Evolutionary conservation across 2,888 invertebrate species (phyloP), one percentile per base, ranked within the genome.

Genomic region (Charanyca ferruginea): DNA sequence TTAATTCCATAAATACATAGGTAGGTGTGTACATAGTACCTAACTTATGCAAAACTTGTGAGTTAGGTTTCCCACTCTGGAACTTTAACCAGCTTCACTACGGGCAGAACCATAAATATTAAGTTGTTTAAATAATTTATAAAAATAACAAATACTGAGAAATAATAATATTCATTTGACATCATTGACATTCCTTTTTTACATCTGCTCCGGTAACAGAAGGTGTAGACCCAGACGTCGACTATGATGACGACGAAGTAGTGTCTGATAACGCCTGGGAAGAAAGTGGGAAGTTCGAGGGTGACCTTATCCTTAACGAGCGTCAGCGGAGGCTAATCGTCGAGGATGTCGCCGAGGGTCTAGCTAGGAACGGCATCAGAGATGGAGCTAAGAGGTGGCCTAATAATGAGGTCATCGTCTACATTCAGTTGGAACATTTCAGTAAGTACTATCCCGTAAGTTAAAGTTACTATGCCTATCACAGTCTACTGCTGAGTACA

Each of bases 241-340:
- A 90, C 20, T 86, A 83, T 57, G 94, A 94, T 38, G 93, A 93
- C 59, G 92, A 91, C 3, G 92, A 92, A 22, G 59, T 77, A 1
- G 80, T 89, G 47, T 90, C 92, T 35, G 95, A 94, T 61, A 88
- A 95, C 66, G 94, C 95, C 7, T 96, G 96, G 94, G 95, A 95
- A 77, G 91, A 93, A 41, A 96, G 96, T 71, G 96, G 95, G 8
- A 94, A 95, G 79, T 96, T 96, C 66, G 96, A 96, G 77, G 96
- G 96, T 13, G 96, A 96, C 73, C 89, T 96, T 28, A 90, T 96
- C 54, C 88, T 96, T 8, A 95, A 95, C 63, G 94, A 95, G 23
- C 85, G 91, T 22, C 96, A 96, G 77, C 86, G 95, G 69, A 85
- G 91, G n/a, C 77, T 91, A 55, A 93, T 96, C 35, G 90, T 96